Conservation (phyloP, 2,797 vertebrate genomes). For the Fringilla coelebs region DNA sequence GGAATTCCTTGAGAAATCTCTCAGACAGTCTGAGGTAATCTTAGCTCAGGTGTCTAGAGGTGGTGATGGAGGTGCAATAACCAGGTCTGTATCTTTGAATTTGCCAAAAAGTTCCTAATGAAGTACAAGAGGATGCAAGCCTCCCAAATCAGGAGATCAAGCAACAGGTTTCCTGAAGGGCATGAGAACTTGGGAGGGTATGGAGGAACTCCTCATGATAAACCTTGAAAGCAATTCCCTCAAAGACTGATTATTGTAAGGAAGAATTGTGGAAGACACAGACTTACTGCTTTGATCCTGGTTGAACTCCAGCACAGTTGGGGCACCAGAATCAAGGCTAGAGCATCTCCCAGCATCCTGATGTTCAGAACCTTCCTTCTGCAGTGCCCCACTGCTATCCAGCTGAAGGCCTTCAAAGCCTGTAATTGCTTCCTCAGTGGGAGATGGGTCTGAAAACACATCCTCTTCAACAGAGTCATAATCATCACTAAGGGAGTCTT, state of each 20-base stretch:
- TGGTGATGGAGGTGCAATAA: not conserved
- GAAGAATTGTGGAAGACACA: not conserved
- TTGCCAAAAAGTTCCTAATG: not conserved
- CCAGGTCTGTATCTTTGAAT: not conserved
- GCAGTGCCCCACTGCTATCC: not conserved
- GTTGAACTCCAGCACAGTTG: slow-evolving; percentile 85
- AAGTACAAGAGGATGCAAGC: not conserved
- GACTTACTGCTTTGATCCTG: slow-evolving; percentile 80
- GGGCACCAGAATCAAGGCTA: slow-evolving; percentile 67
- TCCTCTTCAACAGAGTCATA: slow-evolving; percentile 86
- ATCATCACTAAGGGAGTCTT: slow-evolving; percentile 81
- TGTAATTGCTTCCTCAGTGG: slow-evolving; percentile 77
- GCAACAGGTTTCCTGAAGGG: not conserved
- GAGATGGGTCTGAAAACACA: slow-evolving; percentile 82
- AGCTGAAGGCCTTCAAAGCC: slow-evolving; percentile 76
- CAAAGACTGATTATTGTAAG: not conserved
- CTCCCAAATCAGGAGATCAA: not conserved
- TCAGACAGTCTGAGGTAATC: not conserved
- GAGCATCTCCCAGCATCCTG: slow-evolving; percentile 17
- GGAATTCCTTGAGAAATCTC: not conserved
- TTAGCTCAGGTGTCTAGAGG: not conserved
- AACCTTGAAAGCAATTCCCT: not conserved
- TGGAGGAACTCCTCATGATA: not conserved
- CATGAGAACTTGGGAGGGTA: not conserved
- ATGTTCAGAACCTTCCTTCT: not conserved